These are phyloP conservation scores for Phrynocephalus vlangalii DNA, from an alignment of 2,797 vertebrate genomes.

Conservation along the genomic window DNA sequence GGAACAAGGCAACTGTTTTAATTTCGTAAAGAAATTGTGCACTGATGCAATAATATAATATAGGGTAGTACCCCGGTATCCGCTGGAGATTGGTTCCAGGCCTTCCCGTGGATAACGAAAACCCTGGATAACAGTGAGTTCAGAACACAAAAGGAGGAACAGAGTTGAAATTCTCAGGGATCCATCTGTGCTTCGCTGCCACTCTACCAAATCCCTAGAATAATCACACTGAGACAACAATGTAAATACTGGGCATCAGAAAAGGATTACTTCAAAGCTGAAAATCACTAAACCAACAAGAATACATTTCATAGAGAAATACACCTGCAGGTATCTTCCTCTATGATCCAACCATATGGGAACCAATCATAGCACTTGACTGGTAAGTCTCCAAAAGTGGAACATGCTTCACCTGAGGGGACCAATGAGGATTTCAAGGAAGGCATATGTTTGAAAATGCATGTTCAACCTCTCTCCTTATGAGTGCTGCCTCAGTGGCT, in stretches of 20 bases:
- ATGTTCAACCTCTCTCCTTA: neutral
- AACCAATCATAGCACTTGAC: neutral
- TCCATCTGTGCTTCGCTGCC: conserved; percentile 27
- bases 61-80: too few species aligned
- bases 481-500: too few species aligned
- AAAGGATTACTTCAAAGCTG: neutral
- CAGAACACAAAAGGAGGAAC: conserved; percentile 45
- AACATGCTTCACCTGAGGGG: too few species aligned
- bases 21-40: too few species aligned
- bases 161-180: conserved; percentile 39
- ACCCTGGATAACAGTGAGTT: too few species aligned
- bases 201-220: conserved; percentile 14
- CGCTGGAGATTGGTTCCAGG: too few species aligned
- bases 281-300: conserved; percentile 1
- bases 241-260: neutral
- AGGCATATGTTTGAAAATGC: neutral
- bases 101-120: too few species aligned
- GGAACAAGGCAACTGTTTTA: too few species aligned
- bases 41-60: too few species aligned
- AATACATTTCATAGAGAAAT: neutral
- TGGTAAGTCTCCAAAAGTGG: neutral
- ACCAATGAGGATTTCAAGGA: too few species aligned
- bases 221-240: conserved; percentile 29
- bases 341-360: neutral
- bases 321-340: neutral